Base-by-base conservation (phyloP, 2,888 invertebrate species). In the Rambutsinella grinnellia region DNA sequence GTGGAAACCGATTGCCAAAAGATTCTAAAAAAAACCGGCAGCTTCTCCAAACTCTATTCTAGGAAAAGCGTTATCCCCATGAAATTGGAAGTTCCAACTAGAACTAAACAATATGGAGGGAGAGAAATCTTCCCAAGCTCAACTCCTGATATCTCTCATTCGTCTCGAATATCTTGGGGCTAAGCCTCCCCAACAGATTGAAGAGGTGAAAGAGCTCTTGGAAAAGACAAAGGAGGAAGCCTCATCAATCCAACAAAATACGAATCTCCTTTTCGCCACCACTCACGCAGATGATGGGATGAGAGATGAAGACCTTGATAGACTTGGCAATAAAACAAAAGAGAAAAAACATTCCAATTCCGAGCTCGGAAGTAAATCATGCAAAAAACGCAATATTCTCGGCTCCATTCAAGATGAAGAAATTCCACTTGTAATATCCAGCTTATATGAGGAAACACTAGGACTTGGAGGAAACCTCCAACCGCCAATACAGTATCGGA, bases 401-500 rank as follows among this genome's bases (percentile, higher is more conserved):
- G 28, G 58, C 27, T 58, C 49, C 19, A 49, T 51, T 69, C n/a
- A 17, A 54, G 23, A 21, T 19, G 53, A 27, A 63, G 53, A 58
- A 60, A 68, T 47, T 58, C 27, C 5, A 27, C 56, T 27, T 17
- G 27, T 27, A 23, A 21, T 66, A 19, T 49, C 6, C 15, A 63
- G 21, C 19, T 66, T 70, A 46, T 53, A 60, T 27, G 36, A 57
- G 47, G 60, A 53, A 28, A 74, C 66, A 44, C 13, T 74, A 44
- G 74, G 74, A 13, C 49, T 36, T 36, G 13, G 36, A 5, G 36
- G 44, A 10, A 46, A n/a, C 19, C 49, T 56, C 28, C 56, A 76
- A 23, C 80, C 80, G 17, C 79, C 80, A 27, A 70, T 77, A 13
- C 80, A 77, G 28, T 80, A 79, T 57, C 60, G 79, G 13, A 76